These are phyloP conservation scores for Embidobia sp. DNA, from an alignment of 2,888 invertebrate genomes.

Conservation along the genomic window DNA sequence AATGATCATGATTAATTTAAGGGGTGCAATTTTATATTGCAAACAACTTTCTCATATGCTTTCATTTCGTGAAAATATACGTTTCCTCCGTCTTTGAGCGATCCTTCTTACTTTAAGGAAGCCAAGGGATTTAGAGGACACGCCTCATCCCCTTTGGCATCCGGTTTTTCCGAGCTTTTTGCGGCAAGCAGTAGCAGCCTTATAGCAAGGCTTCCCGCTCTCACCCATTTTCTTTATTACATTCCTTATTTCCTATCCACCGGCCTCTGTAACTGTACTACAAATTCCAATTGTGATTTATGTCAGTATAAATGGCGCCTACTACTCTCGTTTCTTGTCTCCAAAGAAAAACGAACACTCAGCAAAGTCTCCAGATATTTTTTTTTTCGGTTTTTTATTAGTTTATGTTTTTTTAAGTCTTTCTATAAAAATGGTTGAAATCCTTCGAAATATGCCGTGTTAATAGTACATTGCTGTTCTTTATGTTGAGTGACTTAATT, in stretches of 20 bases:
- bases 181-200: conserved; percentile 51
- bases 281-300: conserved; percentile 82
- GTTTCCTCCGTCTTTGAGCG: conserved; percentile 47
- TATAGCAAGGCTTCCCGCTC: conserved; percentile 67
- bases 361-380: conserved; percentile 42
- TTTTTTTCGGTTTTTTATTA: conserved; percentile 23
- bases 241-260: conserved; percentile 82
- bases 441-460: no score
- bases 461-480: no score
- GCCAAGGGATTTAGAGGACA: conserved; percentile 66
- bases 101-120: conserved; percentile 66
- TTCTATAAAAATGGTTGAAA: no score
- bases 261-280: conserved; percentile 81
- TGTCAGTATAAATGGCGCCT: conserved; percentile 81
- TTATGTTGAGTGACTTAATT: no score
- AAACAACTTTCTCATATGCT: conserved; percentile 58
- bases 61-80: conserved; percentile 59
- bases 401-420: conserved; percentile 15
- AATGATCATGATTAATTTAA: conserved; percentile 28
- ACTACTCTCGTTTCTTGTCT: conserved; percentile 66
- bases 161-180: conserved; percentile 65
- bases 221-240: conserved; percentile 81
- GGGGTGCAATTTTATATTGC: conserved; percentile 46
- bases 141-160: conserved; percentile 67
- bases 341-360: conserved; percentile 57